Base-by-base conservation (phyloP, 2,888 invertebrate species). In the Mesorhabditis sp. region DNA sequence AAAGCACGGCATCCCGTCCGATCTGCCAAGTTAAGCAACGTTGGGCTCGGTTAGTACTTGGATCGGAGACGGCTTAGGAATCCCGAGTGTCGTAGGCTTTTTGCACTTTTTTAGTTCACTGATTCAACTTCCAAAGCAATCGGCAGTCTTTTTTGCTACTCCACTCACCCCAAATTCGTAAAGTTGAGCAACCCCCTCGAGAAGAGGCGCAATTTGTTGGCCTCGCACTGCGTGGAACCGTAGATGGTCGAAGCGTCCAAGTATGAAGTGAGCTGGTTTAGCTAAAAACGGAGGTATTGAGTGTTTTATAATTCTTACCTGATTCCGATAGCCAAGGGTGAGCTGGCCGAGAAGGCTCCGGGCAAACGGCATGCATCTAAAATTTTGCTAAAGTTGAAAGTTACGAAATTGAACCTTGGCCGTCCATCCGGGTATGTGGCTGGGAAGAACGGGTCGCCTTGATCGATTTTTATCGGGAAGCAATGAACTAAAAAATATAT, bases 191-290 rank as follows among this genome's bases (percentile, higher is more conserved):
- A 80, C 44, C 85, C 85, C 58, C 74, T 72, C 65, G 74, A 80
- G 91, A 92, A 87, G 0, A 93, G 91, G 65, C 93, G 90, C n/a
- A 95, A 88, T 68, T 91, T 90, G 64, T 91, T 90, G 0, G 91
- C 90, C 63, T 93, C 91, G 86, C 95, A 95, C 2, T 90, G 89
- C 81, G 93, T 93, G 83, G 95, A 94, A 0, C 95, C 95, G 84
- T 95, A 95, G 43, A 95, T 88, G 74, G 92, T 92, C 0, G 94
- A 94, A 0, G 83, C 84, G 70, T 85, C 85, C 69, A 95, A 88
- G 87, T 91, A 95, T 0, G 93, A 93, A 0, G 95, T 93, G 86
- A 95, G 93, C 86, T 95, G 95, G 87, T 95, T 95, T 45, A 94
- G 91, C 88, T 95, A 28, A 28, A 28, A 28, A 28, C 2, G 28